Conservation (phyloP, 2,888 invertebrate species). For the Frankliniella intonsa region DNA sequence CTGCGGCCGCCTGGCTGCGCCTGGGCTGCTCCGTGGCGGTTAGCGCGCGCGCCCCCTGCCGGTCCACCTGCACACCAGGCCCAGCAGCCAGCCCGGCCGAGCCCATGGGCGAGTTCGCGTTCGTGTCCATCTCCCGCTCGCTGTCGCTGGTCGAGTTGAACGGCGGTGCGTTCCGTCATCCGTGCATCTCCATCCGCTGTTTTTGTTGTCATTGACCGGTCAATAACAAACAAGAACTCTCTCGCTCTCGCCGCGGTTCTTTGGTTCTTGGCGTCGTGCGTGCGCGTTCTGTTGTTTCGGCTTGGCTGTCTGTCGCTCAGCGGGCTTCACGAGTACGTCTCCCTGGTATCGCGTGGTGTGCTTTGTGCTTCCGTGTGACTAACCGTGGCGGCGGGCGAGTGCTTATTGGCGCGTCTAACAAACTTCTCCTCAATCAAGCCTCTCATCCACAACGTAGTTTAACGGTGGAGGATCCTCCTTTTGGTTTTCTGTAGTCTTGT, state of each 20-base stretch:
- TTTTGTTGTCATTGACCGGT: not conserved
- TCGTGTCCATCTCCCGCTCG: conserved; percentile 7
- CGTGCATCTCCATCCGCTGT: not conserved
- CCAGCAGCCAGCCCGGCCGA: not conserved
- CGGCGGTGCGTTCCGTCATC: not conserved
- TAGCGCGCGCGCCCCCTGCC: not conserved
- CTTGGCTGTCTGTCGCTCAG: not conserved
- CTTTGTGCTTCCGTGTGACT: not conserved
- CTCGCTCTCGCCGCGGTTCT: no score
- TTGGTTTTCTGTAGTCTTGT: no score
- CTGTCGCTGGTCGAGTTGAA: not conserved
- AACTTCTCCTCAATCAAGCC: no score
- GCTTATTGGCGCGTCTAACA: no score
- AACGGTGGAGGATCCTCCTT: no score
- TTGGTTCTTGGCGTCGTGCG: no score
- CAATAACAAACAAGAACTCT: no score
- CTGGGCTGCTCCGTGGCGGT: not conserved
- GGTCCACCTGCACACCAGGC: not conserved
- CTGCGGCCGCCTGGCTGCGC: not conserved
- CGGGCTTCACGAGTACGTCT: not conserved
- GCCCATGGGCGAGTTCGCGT: not conserved
- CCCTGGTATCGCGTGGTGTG: not conserved
- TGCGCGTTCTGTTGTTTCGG: not conserved
- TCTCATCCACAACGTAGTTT: no score
- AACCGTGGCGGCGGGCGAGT: not conserved